phyloP scores from a whole-genome alignment of 2,797 vertebrate genomes.

The Alfaro cultratus region DNA sequence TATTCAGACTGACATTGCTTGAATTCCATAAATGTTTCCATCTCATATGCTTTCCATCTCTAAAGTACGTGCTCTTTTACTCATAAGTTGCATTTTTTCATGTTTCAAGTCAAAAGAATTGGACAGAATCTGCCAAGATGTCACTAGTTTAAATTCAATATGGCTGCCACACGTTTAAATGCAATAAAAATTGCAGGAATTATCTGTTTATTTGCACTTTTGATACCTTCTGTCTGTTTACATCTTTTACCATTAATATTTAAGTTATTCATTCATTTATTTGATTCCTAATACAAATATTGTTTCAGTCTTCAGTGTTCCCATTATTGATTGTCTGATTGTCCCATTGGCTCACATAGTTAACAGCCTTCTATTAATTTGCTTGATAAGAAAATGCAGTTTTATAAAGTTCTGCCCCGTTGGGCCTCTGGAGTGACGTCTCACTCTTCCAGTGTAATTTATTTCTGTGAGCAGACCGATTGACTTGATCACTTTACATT shows the following conservation, averaged over 20 bases:
- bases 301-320: not conserved
- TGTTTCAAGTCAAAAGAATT: not conserved
- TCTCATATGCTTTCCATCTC: not conserved
- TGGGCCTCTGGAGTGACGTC: not conserved
- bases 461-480: not conserved
- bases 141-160: not conserved
- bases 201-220: not conserved
- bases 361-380: not conserved
- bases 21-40: not conserved
- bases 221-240: not conserved
- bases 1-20: not conserved
- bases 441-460: not conserved
- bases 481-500: not conserved
- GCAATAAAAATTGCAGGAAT: not conserved
- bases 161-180: not conserved
- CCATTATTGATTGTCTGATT: not conserved
- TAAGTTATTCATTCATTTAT: not conserved
- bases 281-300: not conserved
- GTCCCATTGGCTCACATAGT: not conserved
- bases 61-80: not conserved
- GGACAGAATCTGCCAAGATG: not conserved
- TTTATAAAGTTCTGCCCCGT: not conserved
- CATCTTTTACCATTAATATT: not conserved
- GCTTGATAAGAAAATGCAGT: not conserved
- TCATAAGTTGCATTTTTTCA: not conserved